These are phyloP conservation scores for Hydra vulgaris DNA, from an alignment of 30 jellyfish, hydroid and myxozoan species.

Conservation along the genomic window DNA sequence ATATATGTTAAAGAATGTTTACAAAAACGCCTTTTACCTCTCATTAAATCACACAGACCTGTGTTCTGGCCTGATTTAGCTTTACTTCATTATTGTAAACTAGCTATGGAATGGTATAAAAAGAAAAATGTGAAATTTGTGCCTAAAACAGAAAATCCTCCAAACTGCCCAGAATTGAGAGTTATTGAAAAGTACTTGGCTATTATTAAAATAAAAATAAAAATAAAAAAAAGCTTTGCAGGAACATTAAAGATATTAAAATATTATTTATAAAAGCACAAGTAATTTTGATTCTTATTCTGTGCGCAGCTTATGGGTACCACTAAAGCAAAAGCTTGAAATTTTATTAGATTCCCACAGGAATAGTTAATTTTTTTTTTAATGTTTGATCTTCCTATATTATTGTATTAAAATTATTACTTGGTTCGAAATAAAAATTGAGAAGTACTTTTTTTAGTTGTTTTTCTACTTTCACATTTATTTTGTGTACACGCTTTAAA, in stretches of 20 bases:
- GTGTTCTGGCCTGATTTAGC: background rate
- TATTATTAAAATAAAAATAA: background rate
- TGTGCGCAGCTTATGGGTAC: background rate
- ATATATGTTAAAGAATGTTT: background rate
- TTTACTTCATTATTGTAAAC: background rate
- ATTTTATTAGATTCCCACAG: background rate
- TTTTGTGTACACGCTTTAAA: background rate
- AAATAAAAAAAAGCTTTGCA: background rate
- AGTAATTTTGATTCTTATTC: background rate
- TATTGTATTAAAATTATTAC: background rate
- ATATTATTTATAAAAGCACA: background rate
- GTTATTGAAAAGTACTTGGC: constrained; percentile 20
- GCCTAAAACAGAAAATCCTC: background rate
- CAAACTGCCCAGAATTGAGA: constrained; percentile 7
- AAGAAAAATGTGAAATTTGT: background rate
- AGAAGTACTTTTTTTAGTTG: background rate
- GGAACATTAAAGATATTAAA: background rate
- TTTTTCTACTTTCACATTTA: background rate
- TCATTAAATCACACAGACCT: background rate
- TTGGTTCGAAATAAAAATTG: background rate
- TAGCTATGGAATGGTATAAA: background rate
- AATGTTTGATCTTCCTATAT: background rate
- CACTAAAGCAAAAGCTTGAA: background rate
- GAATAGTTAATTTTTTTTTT: background rate
- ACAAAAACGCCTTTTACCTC: background rate